Base-by-base conservation (phyloP, 2,113 vertebrate genomes). In the Rhinopomastus cyanomelas region DNA sequence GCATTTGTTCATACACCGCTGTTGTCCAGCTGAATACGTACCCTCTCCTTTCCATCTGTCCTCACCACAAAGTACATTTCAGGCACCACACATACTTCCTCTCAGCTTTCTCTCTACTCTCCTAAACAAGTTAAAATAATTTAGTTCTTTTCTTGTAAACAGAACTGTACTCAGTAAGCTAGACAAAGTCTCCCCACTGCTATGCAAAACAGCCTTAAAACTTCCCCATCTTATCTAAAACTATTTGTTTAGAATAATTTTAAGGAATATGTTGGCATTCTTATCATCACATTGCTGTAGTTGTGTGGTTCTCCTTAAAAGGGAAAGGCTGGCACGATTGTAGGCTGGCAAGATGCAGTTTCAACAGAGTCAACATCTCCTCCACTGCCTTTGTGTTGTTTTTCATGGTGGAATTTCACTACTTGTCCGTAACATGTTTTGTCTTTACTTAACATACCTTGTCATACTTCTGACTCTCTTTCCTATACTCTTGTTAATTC, bases 221-320 rank as follows among this genome's bases (percentile, higher is more conserved):
- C 56, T 81, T 88, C 65, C 69, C 44, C 94, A 93, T 96, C 92
- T 95, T 96, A 95, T 95, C 95, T 94, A 30, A 39, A 93, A 86
- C 44, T 84, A 95, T 95, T 85, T 95, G 88, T 93, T 96, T 93
- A 94, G 61, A 92, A 90, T 86, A 81, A 92, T 92, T 86, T 78
- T 72, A 84, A 92, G 81, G 44, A 48, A 30, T 15, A 19, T 0
- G 77, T 88, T 93, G 95, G 62, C 74, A 68, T 92, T 95, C 91
- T 94, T 92, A 92, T 0, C 4, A 91, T 81, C 39, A 26, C 49
- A 61, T 86, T 5, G 2, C 57, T 81, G 84, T 72, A 39, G 69
- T 57, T 73, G 48, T 86, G 67, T 36, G 77, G 9, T 88, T 93
- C 30, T 90, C 94, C 95, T 86, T 95, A 94, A 94, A 94, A 94